Conservation (phyloP, 2,797 vertebrate genomes). For the Trachurus trachurus region DNA sequence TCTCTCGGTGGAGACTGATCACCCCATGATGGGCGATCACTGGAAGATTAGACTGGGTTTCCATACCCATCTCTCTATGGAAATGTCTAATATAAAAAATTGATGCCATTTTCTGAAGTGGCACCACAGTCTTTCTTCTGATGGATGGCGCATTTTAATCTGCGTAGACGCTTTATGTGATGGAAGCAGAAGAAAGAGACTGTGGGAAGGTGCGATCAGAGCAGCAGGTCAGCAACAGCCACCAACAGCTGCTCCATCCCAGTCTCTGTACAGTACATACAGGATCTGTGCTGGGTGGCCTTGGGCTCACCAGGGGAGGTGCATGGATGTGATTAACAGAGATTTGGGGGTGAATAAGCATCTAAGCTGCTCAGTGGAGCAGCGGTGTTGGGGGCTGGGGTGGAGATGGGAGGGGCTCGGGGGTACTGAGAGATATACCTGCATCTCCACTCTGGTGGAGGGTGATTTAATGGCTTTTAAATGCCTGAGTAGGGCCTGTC, state of each 20-base stretch:
- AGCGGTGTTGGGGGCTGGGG: conserved; percentile 68
- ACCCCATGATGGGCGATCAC: conserved; percentile 73
- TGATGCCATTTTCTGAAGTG: conserved; percentile 76
- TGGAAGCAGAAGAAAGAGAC: conserved; percentile 40
- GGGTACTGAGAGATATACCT: conserved; percentile 48
- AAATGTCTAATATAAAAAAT: conserved; percentile 78
- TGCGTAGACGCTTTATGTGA: conserved; percentile 52
- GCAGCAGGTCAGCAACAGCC: conserved; percentile 43
- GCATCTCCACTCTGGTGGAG: neutral
- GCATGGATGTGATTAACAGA: conserved; percentile 90
- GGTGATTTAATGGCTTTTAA: conserved; percentile 35
- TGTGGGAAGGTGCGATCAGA: conserved; percentile 47
- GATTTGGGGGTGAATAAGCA: conserved; percentile 94
- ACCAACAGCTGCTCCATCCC: conserved; percentile 55
- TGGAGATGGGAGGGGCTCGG: conserved; percentile 40
- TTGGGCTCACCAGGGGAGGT: conserved; percentile 53
- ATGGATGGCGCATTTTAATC: conserved; percentile 72
- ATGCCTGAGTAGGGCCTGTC: conserved; percentile 1
- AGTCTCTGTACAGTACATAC: conserved; percentile 24
- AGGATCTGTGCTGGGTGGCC: conserved; percentile 54
- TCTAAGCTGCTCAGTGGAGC: conserved; percentile 91
- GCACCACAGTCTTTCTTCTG: conserved; percentile 63
- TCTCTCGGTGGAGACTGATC: conserved; percentile 71
- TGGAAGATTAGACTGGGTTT: conserved; percentile 71
- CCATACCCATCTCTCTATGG: conserved; percentile 64